Evolutionary conservation across 1,140 invertebrate genomes (phyloP).

Genomic region (Scaptomyza pallida): DNA sequence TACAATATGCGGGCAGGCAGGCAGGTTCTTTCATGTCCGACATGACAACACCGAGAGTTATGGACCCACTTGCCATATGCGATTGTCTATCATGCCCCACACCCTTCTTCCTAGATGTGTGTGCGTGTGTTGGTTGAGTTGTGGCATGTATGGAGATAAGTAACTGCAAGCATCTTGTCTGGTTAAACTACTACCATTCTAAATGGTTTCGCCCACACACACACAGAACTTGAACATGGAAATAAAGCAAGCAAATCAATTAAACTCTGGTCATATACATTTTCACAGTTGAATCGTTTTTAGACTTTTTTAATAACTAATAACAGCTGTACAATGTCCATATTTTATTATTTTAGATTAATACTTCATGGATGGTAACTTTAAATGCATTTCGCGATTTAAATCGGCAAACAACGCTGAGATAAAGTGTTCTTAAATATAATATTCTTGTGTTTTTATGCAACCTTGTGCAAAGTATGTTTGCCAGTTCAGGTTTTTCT

Average conservation of each 20-base stretch:
- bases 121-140: background rate
- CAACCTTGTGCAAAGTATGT: background rate
- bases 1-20: constrained; percentile 66
- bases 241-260: constrained; percentile 1
- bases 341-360: no score
- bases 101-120: background rate
- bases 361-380: no score
- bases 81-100: constrained; percentile 12
- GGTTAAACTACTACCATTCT: constrained; percentile 6
- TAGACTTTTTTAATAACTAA: no score
- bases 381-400: background rate
- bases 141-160: constrained; percentile 11
- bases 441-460: background rate
- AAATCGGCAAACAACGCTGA: background rate
- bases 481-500: background rate
- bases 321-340: no score
- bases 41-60: constrained; percentile 72
- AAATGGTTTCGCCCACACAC: constrained; percentile 2
- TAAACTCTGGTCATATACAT: background rate
- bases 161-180: constrained; percentile 4
- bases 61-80: constrained; percentile 59
- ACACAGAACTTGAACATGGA: background rate
- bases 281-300: background rate
- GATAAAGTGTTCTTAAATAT: background rate
- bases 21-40: constrained; percentile 73